A percentile compares a stretch with the other conserved stretches of the same genome.
Conservation (phyloP, 2,888 invertebrate genomes). For the Holacanthella duospinosa region DNA sequence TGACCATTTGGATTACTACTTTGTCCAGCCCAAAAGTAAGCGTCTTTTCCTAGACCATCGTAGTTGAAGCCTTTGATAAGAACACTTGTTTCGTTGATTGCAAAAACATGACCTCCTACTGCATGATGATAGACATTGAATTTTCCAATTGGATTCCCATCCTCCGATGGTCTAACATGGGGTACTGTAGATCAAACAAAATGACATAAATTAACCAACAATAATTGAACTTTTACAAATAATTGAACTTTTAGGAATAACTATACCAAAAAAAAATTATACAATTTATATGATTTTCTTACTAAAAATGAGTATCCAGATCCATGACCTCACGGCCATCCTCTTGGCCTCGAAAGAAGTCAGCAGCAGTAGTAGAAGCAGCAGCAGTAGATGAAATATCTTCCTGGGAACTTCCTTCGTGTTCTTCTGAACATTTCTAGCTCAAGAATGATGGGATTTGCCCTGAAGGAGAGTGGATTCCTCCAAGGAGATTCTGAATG, state of each 20-base stretch:
- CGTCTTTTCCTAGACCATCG: constrained; percentile 80
- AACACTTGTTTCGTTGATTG: constrained; percentile 73
- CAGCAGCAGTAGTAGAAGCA: no score
- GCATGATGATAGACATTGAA: constrained; percentile 85
- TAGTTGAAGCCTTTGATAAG: constrained; percentile 72
- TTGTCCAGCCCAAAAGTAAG: constrained; percentile 88
- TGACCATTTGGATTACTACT: constrained; percentile 71
- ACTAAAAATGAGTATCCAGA: not conserved
- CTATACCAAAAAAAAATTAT: no score
- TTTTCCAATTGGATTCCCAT: constrained; percentile 68
- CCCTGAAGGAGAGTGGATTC: not conserved
- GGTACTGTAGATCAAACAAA: no score
- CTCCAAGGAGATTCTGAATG: not conserved
- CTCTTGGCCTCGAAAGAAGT: no score
- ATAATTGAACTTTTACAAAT: no score
- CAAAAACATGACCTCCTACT: constrained; percentile 77
- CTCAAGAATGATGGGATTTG: not conserved
- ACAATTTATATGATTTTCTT: no score
- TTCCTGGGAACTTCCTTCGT: not conserved
- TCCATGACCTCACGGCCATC: no score
- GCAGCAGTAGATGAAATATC: no score
- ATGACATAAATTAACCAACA: no score
- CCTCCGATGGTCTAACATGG: not conserved
- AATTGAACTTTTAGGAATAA: no score
- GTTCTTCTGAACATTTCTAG: not conserved